Evolutionary conservation across 2,888 invertebrate species (phyloP).

Genomic region (Drosophila limbata): DNA sequence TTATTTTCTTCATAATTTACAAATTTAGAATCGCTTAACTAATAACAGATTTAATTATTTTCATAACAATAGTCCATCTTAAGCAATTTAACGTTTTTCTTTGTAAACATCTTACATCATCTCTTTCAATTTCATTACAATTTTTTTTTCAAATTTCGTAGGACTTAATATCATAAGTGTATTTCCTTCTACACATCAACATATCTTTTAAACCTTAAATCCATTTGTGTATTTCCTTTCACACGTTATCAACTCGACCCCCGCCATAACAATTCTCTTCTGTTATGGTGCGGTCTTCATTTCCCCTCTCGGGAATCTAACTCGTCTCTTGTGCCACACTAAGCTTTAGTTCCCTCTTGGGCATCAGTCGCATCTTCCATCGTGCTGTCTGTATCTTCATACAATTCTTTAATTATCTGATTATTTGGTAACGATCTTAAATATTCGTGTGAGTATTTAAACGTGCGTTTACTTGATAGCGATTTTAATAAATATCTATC

Average conservation of each 20-base stretch:
- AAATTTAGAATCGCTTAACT: too few species aligned
- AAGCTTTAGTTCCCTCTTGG: not conserved
- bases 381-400: not conserved
- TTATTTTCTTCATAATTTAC: too few species aligned
- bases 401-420: conserved; percentile 3
- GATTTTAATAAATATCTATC: conserved; percentile 4
- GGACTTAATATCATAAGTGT: not conserved
- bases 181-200: not conserved
- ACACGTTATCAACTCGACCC: conserved; percentile 3
- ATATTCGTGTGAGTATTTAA: conserved; percentile 14
- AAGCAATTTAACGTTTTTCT: too few species aligned
- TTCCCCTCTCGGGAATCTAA: not conserved
- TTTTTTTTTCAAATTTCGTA: too few species aligned
- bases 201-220: not conserved
- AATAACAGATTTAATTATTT: too few species aligned
- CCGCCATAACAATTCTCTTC: conserved; percentile 8
- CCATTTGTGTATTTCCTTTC: conserved; percentile 1
- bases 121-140: not conserved
- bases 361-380: not conserved
- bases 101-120: too few species aligned
- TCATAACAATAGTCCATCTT: too few species aligned
- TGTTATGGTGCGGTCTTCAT: conserved; percentile 6
- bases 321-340: not conserved
- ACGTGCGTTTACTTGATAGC: conserved; percentile 4
- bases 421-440: conserved; percentile 6